These are phyloP conservation scores for Venturia canescens DNA, from an alignment of 1,140 invertebrate species.

Conservation along the genomic window DNA sequence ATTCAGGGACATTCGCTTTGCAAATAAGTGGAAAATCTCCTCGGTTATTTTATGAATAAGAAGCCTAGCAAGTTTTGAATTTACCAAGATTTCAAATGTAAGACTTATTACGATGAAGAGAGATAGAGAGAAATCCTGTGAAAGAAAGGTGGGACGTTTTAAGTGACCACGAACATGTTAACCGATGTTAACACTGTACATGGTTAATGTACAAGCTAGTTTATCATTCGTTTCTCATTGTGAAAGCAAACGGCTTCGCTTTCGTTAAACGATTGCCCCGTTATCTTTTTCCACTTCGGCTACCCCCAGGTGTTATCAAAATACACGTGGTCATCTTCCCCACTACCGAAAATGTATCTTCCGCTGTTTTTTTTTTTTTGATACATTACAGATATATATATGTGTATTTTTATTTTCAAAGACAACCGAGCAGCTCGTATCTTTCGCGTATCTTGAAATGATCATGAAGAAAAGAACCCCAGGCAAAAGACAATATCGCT, in stretches of 20 bases:
- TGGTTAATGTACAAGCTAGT: slow-evolving; percentile 35
- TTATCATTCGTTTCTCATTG: slow-evolving; percentile 28
- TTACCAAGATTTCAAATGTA: not conserved
- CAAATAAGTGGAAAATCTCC: not conserved
- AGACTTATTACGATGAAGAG: not conserved
- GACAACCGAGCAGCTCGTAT: no score
- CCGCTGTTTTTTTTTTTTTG: no score
- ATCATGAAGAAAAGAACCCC: not conserved
- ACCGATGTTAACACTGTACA: slow-evolving; percentile 20
- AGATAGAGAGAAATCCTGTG: not conserved
- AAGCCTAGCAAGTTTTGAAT: not conserved
- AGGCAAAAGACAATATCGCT: not conserved
- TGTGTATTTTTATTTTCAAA: not conserved
- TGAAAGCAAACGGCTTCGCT: slow-evolving; percentile 23
- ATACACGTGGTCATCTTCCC: slow-evolving; percentile 18
- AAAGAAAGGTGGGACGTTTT: slow-evolving; percentile 6
- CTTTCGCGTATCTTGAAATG: not conserved
- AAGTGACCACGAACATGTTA: slow-evolving; percentile 21
- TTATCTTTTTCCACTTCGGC: not conserved
- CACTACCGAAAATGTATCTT: not conserved
- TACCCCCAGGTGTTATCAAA: not conserved
- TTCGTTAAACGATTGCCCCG: slow-evolving; percentile 21
- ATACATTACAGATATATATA: not conserved
- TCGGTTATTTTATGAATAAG: not conserved
- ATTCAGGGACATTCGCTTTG: no score